Evolutionary conservation across 2,113 vertebrate genomes (phyloP), one percentile per base, ranked within the genome.

Genomic region (Seriola dumerili): DNA sequence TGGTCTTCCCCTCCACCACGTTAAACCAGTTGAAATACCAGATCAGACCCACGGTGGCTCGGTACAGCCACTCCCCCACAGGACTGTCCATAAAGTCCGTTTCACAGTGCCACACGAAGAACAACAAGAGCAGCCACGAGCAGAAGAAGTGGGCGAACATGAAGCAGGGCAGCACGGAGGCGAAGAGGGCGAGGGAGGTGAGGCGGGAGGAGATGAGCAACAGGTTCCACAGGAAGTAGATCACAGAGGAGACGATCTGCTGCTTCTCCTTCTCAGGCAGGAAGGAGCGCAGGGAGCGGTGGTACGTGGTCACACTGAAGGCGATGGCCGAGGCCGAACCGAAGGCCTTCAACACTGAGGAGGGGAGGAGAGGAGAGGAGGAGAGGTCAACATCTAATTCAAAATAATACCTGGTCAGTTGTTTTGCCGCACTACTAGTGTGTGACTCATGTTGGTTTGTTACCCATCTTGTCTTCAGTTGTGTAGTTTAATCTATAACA

Each of bases 11-110:
- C 0, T 72, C 71, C 0, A 90, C 72, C 76, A 97, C 95, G 0
- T 93, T 97, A 81, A 98, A 97, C 97, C 97, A 99, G 89, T 92
- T 91, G 57, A 99, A 98, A 72, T 98, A 98, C 78, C 96, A 97
- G 69, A 98, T 95, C 21, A 96, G 90, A 0, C 94, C 97, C 62
- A 97, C 96, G 0, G 93, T 59, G 36, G 87, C 94, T 3, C 95
- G 92, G 88, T 96, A 99, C 2, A 97, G 91, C 92, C 94, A 92
- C 80, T 98, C 97, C 0, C 94, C 93, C 0, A 40, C 1, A 0
- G 65, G 0, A 0, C 69, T 83, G 0, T 95, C 95, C 97, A 98
- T 99, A 12, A 98, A 96, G 62, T 86, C 4, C 0, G 96, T 97
- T 61, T 89, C 81, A 80, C 94, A 93, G 1, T 93, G 66, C 83